Evolutionary conservation across 2,113 vertebrate species (phyloP).

Genomic region (Alligator sinensis): DNA sequence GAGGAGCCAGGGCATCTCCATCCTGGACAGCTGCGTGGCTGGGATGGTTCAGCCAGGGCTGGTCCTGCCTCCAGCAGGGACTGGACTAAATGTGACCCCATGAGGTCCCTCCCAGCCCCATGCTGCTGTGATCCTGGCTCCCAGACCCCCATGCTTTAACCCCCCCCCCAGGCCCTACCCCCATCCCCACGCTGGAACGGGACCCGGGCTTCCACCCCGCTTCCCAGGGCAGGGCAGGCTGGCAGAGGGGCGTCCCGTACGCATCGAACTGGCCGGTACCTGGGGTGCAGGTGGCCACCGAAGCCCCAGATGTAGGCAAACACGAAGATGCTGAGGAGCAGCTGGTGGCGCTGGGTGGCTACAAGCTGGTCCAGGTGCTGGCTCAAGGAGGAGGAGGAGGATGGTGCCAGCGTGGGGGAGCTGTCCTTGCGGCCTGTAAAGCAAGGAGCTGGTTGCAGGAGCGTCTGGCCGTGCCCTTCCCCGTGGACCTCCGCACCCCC

Average conservation of each 20-base stretch:
- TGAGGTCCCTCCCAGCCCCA: background rate
- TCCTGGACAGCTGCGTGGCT: no score
- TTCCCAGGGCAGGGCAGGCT: background rate
- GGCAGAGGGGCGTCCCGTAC: background rate
- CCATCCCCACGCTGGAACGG: background rate
- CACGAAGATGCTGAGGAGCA: conserved; percentile 81
- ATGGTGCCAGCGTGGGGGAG: no score
- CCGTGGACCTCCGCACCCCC: background rate
- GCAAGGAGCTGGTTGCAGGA: no score
- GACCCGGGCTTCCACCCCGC: background rate
- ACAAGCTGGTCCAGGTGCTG: background rate
- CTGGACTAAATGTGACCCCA: background rate
- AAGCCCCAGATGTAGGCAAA: conserved; percentile 89
- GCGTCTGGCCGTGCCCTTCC: background rate
- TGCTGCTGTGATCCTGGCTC: background rate
- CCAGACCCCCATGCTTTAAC: no score
- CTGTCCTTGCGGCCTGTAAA: no score
- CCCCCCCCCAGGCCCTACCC: background rate
- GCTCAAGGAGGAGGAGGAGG: background rate
- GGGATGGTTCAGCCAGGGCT: no score
- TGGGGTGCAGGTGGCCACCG: conserved; percentile 83
- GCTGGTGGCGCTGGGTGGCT: conserved; percentile 29
- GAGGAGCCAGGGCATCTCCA: no score
- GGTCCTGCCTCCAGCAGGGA: no score
- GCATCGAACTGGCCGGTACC: conserved; percentile 66